A percentile compares a stretch with the other conserved stretches of the same genome.
Conservation (phyloP, 92 coral and sea anemone species). For the Paragorgia papillata region DNA sequence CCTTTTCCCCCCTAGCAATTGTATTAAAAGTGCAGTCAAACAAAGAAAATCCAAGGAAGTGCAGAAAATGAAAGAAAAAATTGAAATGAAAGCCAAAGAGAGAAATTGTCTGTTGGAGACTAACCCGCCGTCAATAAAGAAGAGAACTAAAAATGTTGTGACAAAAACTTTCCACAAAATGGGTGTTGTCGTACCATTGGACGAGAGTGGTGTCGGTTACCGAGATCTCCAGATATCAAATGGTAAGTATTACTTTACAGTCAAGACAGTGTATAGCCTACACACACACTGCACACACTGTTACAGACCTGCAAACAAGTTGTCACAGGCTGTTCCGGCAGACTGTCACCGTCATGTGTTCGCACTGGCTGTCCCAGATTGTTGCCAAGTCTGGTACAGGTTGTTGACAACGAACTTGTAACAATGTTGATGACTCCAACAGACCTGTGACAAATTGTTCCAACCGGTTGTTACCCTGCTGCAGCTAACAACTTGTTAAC, state of each 20-base stretch:
- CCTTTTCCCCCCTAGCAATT: slow-evolving; percentile 61
- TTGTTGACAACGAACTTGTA: no score
- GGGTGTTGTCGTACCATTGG: slow-evolving; percentile 94
- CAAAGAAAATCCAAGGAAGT: slow-evolving; percentile 59
- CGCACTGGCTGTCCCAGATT: no score
- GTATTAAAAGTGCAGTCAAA: slow-evolving; percentile 63
- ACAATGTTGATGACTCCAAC: no score
- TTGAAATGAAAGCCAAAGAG: slow-evolving; percentile 68
- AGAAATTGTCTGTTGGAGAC: slow-evolving; percentile 57
- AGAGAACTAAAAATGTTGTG: slow-evolving; percentile 82
- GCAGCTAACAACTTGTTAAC: no score
- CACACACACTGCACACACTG: no score
- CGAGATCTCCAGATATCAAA: slow-evolving; percentile 86
- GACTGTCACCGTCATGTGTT: no score
- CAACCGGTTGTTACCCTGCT: no score
- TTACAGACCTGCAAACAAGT: no score
- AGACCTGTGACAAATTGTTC: no score
- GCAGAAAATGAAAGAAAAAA: slow-evolving; percentile 57
- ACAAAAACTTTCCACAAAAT: slow-evolving; percentile 94
- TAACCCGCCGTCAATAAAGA: slow-evolving; percentile 72
- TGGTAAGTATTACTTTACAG: slow-evolving; percentile 58
- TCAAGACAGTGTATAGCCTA: not conserved
- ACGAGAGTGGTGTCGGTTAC: slow-evolving; percentile 88
- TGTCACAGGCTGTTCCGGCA: no score
- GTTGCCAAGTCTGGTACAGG: no score